phyloP scores from a whole-genome alignment of 2,888 invertebrate species.

The Pristionchus entomophagus region DNA sequence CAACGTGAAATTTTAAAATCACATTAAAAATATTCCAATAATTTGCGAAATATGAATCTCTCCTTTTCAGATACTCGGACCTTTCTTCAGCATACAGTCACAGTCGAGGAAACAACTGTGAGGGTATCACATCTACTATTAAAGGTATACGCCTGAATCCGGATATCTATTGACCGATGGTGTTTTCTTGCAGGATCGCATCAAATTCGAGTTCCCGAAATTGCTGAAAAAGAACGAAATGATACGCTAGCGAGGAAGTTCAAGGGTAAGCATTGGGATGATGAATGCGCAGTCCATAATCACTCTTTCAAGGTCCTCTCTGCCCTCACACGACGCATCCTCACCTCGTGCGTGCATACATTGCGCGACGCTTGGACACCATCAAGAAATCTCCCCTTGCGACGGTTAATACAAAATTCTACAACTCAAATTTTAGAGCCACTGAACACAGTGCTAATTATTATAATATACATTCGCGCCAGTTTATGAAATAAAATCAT shows the following conservation, averaged over 20 bases:
- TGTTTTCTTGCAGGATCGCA: too few relatives aligned
- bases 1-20: constrained; percentile 40
- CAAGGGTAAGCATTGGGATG: constrained; percentile 25
- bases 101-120: constrained; percentile 12
- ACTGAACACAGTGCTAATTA: too few relatives aligned
- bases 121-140: constrained; percentile 13
- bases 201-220: too few relatives aligned
- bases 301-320: constrained; percentile 31
- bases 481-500: too few relatives aligned
- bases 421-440: too few relatives aligned
- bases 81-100: constrained; percentile 37
- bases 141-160: constrained; percentile 16
- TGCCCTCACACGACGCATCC: constrained; percentile 37
- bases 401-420: too few relatives aligned
- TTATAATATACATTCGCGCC: too few relatives aligned
- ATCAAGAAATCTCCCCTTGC: too few relatives aligned
- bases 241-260: constrained; percentile 6
- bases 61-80: constrained; percentile 44
- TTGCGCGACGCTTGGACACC: constrained; percentile 68
- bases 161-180: constrained; percentile 19
- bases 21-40: not conserved
- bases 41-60: not conserved
- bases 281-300: too few relatives aligned
- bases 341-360: constrained; percentile 62
- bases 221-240: constrained; percentile 14